Conservation (phyloP, 2,888 invertebrate genomes). For the Auanema sp. region DNA sequence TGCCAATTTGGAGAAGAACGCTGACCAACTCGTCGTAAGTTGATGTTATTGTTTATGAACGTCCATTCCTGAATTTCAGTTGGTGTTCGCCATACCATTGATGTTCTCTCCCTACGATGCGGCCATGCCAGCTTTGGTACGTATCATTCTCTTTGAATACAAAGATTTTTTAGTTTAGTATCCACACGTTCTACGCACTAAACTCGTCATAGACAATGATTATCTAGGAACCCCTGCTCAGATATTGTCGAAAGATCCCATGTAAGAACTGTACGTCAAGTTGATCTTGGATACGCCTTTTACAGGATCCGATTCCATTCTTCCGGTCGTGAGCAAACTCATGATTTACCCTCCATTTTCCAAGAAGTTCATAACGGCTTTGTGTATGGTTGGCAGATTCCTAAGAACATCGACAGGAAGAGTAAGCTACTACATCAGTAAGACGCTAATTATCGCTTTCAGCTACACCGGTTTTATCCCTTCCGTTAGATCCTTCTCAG, state of each 20-base stretch:
- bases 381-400: background rate
- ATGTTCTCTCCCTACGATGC: constrained; percentile 4
- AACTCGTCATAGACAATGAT: background rate
- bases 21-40: no score
- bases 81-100: background rate
- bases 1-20: no score
- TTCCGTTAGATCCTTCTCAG: background rate
- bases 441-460: background rate
- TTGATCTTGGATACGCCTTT: background rate
- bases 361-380: background rate
- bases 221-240: background rate
- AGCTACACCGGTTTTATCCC: constrained; percentile 1
- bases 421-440: background rate
- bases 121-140: background rate
- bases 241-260: background rate
- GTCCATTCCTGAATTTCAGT: background rate
- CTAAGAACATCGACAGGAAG: background rate
- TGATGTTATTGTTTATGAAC: no score
- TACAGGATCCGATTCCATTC: background rate
- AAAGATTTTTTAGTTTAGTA: background rate
- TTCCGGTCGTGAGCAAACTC: background rate
- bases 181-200: background rate
- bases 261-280: background rate
- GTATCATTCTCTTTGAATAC: background rate
- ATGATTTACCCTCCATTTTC: background rate